Percentiles rank a stretch among this genome's conserved stretches.
These are phyloP conservation scores for Julus scandinavius DNA, from an alignment of 2,888 invertebrate genomes.

Conservation along the genomic window DNA sequence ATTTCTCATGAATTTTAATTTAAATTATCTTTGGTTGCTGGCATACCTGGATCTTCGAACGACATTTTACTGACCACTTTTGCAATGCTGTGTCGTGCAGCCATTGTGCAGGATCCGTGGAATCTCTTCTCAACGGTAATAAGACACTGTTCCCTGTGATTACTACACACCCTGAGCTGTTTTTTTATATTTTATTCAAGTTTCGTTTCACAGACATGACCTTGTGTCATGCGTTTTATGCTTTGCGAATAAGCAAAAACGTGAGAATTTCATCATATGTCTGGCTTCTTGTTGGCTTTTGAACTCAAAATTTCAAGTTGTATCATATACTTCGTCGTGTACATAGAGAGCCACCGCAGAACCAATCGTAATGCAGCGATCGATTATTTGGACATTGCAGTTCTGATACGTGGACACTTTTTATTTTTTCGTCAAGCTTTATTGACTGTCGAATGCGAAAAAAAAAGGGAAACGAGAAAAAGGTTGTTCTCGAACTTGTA, in stretches of 20 bases:
- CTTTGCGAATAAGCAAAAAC: neutral
- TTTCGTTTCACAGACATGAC: neutral
- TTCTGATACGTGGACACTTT: neutral
- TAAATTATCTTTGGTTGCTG: constrained; percentile 7
- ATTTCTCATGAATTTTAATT: neutral
- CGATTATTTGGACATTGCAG: constrained; percentile 17
- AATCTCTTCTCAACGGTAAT: neutral
- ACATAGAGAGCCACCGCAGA: neutral
- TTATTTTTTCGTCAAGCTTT: constrained; percentile 29
- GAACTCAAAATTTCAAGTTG: constrained; percentile 31
- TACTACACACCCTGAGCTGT: neutral
- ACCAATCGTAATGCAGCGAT: neutral
- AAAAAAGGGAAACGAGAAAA: neutral
- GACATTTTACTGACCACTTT: neutral
- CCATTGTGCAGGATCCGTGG: neutral
- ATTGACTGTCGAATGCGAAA: neutral
- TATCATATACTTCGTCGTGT: constrained; percentile 20
- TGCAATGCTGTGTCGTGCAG: neutral
- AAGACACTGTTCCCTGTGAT: constrained; percentile 31
- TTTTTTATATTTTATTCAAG: neutral
- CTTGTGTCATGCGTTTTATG: neutral
- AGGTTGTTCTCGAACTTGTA: neutral
- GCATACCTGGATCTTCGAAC: constrained; percentile 19
- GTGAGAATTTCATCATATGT: neutral
- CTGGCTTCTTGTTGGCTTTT: neutral